These are phyloP conservation scores for Timema podura DNA, from an alignment of 2,888 invertebrate species.

Conservation along the genomic window DNA sequence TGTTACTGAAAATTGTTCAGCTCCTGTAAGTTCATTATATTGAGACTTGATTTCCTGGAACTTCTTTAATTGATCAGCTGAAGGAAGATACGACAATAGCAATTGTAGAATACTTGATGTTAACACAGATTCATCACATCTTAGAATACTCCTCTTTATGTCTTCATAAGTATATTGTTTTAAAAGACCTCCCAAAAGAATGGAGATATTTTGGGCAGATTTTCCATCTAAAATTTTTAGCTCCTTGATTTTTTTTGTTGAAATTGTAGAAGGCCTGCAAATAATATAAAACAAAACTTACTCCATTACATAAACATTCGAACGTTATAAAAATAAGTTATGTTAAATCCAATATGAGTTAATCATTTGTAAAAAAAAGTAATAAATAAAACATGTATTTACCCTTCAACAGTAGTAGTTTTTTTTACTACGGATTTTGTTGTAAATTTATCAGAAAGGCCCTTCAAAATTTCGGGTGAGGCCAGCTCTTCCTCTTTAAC, in stretches of 20 bases:
- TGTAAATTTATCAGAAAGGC: slow-evolving; percentile 78
- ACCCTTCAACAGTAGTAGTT: slow-evolving; percentile 69
- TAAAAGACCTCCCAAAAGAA: slow-evolving; percentile 74
- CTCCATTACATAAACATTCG: slow-evolving; percentile 46
- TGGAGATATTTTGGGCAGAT: slow-evolving; percentile 87
- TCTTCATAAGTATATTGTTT: slow-evolving; percentile 81
- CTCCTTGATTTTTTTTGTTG: slow-evolving; percentile 78
- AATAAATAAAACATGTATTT: slow-evolving; percentile 37
- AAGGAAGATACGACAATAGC: slow-evolving; percentile 86
- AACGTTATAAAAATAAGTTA: slow-evolving; percentile 1
- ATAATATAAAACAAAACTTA: slow-evolving; percentile 39
- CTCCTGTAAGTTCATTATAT: slow-evolving; percentile 79
- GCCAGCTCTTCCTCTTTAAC: slow-evolving; percentile 81
- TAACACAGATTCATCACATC: slow-evolving; percentile 81
- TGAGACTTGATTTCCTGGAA: slow-evolving; percentile 73
- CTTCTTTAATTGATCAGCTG: slow-evolving; percentile 82
- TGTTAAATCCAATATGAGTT: neutral
- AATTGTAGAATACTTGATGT: slow-evolving; percentile 83
- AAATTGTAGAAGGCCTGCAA: slow-evolving; percentile 47
- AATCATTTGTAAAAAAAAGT: neutral
- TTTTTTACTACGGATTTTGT: slow-evolving; percentile 75
- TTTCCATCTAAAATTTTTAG: slow-evolving; percentile 89
- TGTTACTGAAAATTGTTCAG: slow-evolving; percentile 91
- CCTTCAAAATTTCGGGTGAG: slow-evolving; percentile 80
- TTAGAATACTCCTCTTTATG: slow-evolving; percentile 74